These are phyloP conservation scores for Lasaia peninsularis DNA, from an alignment of 1,140 invertebrate species.

Conservation along the genomic window DNA sequence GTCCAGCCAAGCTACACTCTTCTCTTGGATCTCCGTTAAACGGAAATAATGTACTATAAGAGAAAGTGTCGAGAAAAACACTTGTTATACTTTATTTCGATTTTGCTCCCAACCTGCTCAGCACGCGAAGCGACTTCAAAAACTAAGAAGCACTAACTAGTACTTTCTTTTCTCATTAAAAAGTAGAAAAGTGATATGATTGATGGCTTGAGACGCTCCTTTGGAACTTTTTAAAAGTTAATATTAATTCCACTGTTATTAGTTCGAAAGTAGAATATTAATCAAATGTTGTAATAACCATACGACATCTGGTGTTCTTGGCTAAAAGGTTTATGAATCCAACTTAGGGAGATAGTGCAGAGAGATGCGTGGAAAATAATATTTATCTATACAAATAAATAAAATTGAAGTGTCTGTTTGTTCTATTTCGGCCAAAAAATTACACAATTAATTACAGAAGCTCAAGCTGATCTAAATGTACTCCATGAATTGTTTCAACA, in stretches of 20 bases:
- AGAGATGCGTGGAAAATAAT: neutral
- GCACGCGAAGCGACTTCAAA: too few species aligned
- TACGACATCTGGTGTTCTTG: neutral
- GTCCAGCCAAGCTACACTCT: too few species aligned
- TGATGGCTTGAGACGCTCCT: neutral
- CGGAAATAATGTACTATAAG: too few species aligned
- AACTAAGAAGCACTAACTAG: too few species aligned
- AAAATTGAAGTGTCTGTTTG: neutral
- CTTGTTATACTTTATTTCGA: too few species aligned
- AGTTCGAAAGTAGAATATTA: conserved; percentile 6
- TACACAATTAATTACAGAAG: too few species aligned
- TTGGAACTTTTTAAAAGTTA: neutral
- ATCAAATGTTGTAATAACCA: conserved; percentile 7
- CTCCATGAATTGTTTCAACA: too few species aligned
- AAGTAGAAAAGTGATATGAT: neutral
- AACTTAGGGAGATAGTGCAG: neutral
- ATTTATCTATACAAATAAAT: neutral
- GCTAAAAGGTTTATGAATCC: conserved; percentile 5
- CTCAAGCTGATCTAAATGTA: too few species aligned
- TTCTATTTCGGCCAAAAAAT: too few species aligned
- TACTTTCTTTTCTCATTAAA: neutral
- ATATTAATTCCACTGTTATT: conserved; percentile 8
- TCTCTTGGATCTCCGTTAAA: too few species aligned
- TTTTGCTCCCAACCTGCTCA: too few species aligned
- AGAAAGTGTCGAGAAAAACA: too few species aligned